phyloP scores from a whole-genome alignment of 2,797 vertebrate genomes.

The Halcyon badia region DNA sequence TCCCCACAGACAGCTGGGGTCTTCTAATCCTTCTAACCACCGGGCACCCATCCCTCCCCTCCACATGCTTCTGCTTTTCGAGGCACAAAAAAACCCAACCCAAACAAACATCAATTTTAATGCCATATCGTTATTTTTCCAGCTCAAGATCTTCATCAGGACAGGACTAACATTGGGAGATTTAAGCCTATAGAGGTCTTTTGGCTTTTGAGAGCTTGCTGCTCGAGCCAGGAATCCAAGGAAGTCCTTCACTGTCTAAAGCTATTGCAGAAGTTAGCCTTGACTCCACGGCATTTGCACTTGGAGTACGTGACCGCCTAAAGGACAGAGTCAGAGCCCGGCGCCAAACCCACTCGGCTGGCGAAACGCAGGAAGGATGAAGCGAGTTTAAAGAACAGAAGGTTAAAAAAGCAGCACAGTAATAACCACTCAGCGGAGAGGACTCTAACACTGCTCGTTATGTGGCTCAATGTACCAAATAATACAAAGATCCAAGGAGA shows the following conservation, averaged over 20 bases:
- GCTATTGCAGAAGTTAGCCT: background rate
- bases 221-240: background rate
- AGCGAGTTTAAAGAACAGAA: background rate
- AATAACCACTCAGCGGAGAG: background rate
- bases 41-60: background rate
- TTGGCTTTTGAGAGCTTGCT: background rate
- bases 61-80: background rate
- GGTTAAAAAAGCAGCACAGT: background rate
- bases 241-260: background rate
- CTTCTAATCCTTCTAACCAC: background rate
- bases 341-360: background rate
- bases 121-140: background rate
- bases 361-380: background rate
- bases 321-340: background rate
- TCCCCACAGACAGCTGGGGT: background rate
- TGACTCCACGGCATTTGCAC: accelerated
- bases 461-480: background rate
- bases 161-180: background rate
- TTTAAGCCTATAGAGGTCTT: background rate
- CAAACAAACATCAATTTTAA: too few species aligned
- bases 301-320: background rate
- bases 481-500: background rate
- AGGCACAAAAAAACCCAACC: background rate
- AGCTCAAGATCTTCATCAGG: background rate
- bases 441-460: background rate